Percentiles rank a stretch among this genome's conserved stretches.
Evolutionary conservation across 2,888 invertebrate species (phyloP).

Genomic region (Phymatocera aterrima): DNA sequence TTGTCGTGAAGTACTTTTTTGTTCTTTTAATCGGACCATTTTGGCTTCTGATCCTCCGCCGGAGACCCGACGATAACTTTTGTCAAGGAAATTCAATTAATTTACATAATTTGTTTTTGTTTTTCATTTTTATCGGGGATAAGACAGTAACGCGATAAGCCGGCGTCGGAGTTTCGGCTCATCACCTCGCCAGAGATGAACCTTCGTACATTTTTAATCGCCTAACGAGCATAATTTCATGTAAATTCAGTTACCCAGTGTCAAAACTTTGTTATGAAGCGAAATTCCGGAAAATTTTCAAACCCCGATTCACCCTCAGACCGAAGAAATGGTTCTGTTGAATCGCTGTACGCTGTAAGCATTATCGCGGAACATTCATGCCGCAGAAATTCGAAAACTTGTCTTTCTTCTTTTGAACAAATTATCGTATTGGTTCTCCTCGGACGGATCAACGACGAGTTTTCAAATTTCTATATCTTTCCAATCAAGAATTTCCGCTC

Average conservation of each 20-base stretch:
- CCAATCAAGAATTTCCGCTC: neutral
- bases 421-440: too few species aligned
- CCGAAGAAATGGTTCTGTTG: neutral
- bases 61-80: conserved; percentile 7
- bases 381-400: too few species aligned
- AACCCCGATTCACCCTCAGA: neutral
- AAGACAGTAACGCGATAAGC: conserved; percentile 39
- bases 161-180: neutral
- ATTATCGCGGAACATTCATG: conserved; percentile 9
- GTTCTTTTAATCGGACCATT: conserved; percentile 1
- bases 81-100: conserved; percentile 32
- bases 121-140: conserved; percentile 32
- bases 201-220: conserved; percentile 44
- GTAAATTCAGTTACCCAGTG: conserved; percentile 44
- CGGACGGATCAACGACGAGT: too few species aligned
- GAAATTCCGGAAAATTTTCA: conserved; percentile 6
- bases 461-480: neutral
- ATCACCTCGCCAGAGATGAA: neutral
- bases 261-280: conserved; percentile 16
- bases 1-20: neutral
- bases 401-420: too few species aligned
- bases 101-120: conserved; percentile 41
- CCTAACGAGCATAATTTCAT: conserved; percentile 42
- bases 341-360: too few species aligned
- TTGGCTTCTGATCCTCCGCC: conserved; percentile 1